A percentile compares a stretch with the other conserved stretches of the same genome.
These are phyloP conservation scores for Paguma larvata DNA, from an alignment of 2,797 vertebrate species.

Conservation along the genomic window DNA sequence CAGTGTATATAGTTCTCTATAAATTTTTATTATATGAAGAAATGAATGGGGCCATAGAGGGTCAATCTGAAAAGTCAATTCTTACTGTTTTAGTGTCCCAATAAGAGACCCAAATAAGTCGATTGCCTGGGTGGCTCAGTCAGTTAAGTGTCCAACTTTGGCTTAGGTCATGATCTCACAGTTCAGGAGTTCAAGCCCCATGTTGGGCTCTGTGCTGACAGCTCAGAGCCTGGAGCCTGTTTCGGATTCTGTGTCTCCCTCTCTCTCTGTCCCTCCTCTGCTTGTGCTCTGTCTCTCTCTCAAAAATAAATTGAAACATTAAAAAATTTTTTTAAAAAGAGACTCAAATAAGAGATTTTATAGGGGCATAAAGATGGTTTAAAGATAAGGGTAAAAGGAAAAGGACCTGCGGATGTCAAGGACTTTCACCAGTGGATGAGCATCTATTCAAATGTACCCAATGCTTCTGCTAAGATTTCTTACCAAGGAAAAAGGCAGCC, in stretches of 20 bases:
- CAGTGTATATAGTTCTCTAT: neutral
- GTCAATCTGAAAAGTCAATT: constrained; percentile 41
- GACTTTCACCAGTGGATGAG: neutral
- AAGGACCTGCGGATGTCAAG: neutral
- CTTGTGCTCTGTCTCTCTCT: too few species aligned
- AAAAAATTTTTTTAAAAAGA: neutral
- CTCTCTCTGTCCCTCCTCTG: too few species aligned
- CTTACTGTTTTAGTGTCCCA: neutral
- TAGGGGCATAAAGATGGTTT: neutral
- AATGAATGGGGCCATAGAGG: neutral
- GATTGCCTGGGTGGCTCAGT: too few species aligned
- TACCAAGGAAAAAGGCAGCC: neutral
- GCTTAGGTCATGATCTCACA: too few species aligned
- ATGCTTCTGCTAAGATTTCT: neutral
- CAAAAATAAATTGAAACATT: too few species aligned
- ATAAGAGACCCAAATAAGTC: neutral
- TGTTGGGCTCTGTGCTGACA: too few species aligned
- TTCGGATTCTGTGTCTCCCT: too few species aligned
- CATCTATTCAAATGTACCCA: neutral
- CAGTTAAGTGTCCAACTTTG: too few species aligned
- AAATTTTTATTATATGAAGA: neutral
- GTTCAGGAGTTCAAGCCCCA: too few species aligned
- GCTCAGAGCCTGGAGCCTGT: too few species aligned
- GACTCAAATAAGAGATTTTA: constrained; percentile 11
- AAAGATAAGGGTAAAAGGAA: neutral